A percentile compares a stretch with the other conserved stretches of the same genome.
phyloP scores from a whole-genome alignment of 30 jellyfish, hydroid and myxozoan genomes.

The Aurelia sp. region DNA sequence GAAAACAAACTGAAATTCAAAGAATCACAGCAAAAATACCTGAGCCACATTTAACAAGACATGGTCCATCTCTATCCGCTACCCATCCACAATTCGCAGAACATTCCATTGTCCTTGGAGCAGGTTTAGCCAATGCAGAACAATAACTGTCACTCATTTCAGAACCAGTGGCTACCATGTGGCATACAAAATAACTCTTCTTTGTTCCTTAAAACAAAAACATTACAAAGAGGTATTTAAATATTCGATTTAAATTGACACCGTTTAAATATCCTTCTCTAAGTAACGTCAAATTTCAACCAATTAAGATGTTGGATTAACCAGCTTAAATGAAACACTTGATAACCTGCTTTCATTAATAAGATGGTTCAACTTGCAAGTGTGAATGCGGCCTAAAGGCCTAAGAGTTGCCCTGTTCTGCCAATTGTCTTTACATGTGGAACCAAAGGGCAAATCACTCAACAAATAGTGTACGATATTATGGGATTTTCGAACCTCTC shows the following conservation, averaged over 20 bases:
- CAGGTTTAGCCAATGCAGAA: slow-evolving; percentile 60
- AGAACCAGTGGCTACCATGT: slow-evolving; percentile 21
- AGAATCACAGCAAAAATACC: slow-evolving; percentile 39
- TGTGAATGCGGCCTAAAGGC: too few species aligned
- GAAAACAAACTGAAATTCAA: not conserved
- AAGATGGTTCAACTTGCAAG: too few species aligned
- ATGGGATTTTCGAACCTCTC: too few species aligned
- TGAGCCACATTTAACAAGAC: slow-evolving; percentile 85
- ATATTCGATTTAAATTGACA: not conserved
- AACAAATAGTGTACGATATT: too few species aligned
- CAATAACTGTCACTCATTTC: slow-evolving; percentile 58
- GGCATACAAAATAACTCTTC: slow-evolving; percentile 39
- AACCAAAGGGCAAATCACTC: too few species aligned
- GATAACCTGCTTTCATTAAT: too few species aligned
- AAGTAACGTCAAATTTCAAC: too few species aligned
- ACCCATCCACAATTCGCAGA: slow-evolving; percentile 52
- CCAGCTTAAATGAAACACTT: too few species aligned
- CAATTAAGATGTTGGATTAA: too few species aligned
- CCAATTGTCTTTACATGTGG: too few species aligned
- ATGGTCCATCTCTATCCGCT: slow-evolving; percentile 51
- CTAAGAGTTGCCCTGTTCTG: too few species aligned
- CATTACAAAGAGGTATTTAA: not conserved
- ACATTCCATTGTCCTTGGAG: slow-evolving; percentile 34
- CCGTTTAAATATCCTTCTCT: too few species aligned
- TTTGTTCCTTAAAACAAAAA: slow-evolving; percentile 32